Base-by-base conservation (phyloP, 2,113 vertebrate genomes). In the Macroglossus sobrinus region DNA sequence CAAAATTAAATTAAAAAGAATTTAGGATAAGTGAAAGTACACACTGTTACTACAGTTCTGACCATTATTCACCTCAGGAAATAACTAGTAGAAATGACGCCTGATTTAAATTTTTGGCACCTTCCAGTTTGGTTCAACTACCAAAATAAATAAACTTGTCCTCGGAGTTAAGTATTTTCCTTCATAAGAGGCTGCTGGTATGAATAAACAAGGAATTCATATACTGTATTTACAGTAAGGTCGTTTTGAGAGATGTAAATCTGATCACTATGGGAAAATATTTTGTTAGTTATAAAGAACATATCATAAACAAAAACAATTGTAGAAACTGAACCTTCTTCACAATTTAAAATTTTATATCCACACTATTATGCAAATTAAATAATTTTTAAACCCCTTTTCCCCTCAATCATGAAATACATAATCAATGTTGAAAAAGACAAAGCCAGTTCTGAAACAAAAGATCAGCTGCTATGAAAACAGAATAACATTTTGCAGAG, bases 381-480 rank as follows among this genome's bases (percentile, higher is more conserved):
- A 80, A 80, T 22, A 16, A 79, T 80, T 80, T 61, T 43, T 8
- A 80, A 59, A 64, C 7, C 11, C 14, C 63, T 59, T 79, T 82
- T 92, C 40, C 84, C 63, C 55, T 91, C 59, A 75, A 30, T 68
- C 74, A 43, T 35, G 63, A 86, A 53, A 80, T 75, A 89, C 38
- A 94, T 43, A 89, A 10, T 86, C 68, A 78, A n/a, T 40, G 35
- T 16, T 63, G 50, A 79, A 92, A 97, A 86, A 84, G 43, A 84
- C 86, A 92, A 89, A 26, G 87, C 76, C 66, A 63, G 74, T 94
- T 97, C 12, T 40, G 61, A 95, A 82, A 91, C 72, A 87, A 93
- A 97, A 97, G 95, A 92, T 93, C 87, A 47, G 55, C 84, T 79
- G n/a, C 66, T 57, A 40, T 13, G 47, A 96, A 96, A 91, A 71